Base-by-base conservation (phyloP, 2,888 invertebrate species). In the Tanypteryx hageni region DNA sequence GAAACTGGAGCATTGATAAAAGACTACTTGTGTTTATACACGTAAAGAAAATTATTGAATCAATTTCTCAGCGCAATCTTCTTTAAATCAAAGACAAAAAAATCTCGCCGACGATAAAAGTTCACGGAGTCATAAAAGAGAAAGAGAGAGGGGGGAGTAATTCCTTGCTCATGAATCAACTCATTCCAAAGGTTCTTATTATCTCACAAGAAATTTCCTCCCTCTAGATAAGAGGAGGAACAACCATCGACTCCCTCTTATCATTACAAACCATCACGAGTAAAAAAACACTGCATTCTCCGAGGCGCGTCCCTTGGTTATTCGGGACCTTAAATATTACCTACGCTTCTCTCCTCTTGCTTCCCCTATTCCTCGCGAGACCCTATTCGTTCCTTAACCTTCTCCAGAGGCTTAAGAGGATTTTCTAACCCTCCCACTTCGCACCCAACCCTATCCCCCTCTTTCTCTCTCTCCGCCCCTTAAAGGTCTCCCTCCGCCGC, bases 231-330 rank as follows among this genome's bases (percentile, higher is more conserved):
- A 76, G 76, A 44, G 1, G 16, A 16, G 7, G 83, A 64, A 56
- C 18, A n/a, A 11, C 64, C 31, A 68, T 68, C 44, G 61, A 18
- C 31, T 68, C 13, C 16, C 86, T 89, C 89, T 76, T 64, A 89
- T 89, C 89, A n/a, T n/a, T n/a, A 31, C n/a, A 59, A 64, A 64
- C 31, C 31, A 64, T 18, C 89, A 61, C 89, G 44, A 44, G 18
- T 89, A 64, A 89, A 64, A 83, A 56, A 68, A 44, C 64, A 31
- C 31, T n/a, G 31, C 68, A 9, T 27, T 44, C 89, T 89, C 57
- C 31, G 18, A 64, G 31, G 14, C 9, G 56, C 83, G 11, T 18
- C 64, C 89, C 89, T 44, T 56, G 59, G 44, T 44, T 22, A 56
- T 44, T 44, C 44, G 61, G 44, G 4, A 5, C 44, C 89, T 64